Percentiles rank a stretch among this genome's conserved stretches.
Conservation (phyloP, 2,888 invertebrate genomes). For the Agapostemon virescens region DNA sequence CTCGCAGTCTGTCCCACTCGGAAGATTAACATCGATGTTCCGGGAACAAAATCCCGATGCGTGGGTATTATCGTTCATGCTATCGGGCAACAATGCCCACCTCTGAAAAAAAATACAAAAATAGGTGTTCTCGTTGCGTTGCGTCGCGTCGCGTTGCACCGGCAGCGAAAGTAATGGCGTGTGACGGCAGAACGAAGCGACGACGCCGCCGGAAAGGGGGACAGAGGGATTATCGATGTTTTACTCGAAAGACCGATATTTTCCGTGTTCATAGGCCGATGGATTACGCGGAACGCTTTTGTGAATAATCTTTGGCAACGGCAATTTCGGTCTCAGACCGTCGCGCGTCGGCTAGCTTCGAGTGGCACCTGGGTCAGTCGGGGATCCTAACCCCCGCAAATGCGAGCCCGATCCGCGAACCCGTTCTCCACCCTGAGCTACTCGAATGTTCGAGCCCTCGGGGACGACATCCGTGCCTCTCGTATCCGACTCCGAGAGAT, state of each 20-base stretch:
- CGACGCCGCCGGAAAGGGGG: conserved; percentile 22
- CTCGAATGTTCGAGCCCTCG: neutral
- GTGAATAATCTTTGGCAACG: conserved; percentile 38
- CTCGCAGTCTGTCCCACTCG: conserved; percentile 34
- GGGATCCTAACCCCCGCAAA: neutral
- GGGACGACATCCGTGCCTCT: too few relatives aligned
- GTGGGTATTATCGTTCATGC: conserved; percentile 57
- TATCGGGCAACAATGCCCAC: conserved; percentile 52
- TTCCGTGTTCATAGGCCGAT: conserved; percentile 34
- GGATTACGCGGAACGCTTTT: conserved; percentile 30
- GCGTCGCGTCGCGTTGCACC: conserved; percentile 21
- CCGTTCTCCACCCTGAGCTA: neutral
- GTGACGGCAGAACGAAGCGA: conserved; percentile 30
- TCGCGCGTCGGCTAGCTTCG: conserved; percentile 30
- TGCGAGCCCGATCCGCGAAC: neutral
- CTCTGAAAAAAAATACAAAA: neutral
- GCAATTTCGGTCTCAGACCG: conserved; percentile 59
- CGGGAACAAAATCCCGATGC: conserved; percentile 50
- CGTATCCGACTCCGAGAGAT: neutral
- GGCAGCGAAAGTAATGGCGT: conserved; percentile 34
- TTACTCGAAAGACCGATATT: conserved; percentile 51
- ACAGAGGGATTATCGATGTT: conserved; percentile 55
- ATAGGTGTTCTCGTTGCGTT: conserved; percentile 25
- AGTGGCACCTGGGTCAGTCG: conserved; percentile 23
- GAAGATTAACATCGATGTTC: conserved; percentile 61